A percentile compares a stretch with the other conserved stretches of the same genome.
These are phyloP conservation scores for Cynodonichthys magdalenae DNA, from an alignment of 2,797 vertebrate species.

Conservation along the genomic window DNA sequence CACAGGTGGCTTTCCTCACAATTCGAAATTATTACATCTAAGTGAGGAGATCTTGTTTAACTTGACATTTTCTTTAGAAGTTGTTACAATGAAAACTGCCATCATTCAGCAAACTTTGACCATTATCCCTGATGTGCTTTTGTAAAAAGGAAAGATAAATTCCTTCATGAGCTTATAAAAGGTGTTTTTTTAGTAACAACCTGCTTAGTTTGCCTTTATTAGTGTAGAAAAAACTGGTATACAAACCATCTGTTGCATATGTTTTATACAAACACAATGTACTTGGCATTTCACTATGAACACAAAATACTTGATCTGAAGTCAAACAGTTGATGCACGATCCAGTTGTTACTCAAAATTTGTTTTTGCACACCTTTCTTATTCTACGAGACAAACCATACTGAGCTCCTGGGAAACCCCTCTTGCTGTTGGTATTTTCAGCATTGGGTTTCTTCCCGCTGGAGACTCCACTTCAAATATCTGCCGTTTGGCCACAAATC, in stretches of 20 bases:
- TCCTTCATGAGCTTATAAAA: background rate
- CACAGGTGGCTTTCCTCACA: background rate
- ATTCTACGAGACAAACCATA: no score
- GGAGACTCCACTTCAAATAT: no score
- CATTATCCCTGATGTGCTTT: background rate
- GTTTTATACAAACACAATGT: background rate
- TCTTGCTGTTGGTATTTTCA: no score
- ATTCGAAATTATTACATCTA: slow-evolving; percentile 10
- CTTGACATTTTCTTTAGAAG: background rate
- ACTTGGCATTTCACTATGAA: background rate
- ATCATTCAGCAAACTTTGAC: background rate
- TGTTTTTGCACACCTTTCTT: background rate
- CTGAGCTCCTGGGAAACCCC: no score
- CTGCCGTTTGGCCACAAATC: no score
- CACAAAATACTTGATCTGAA: no score
- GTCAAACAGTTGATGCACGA: no score
- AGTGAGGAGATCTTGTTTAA: slow-evolving; percentile 1
- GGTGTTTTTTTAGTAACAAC: background rate
- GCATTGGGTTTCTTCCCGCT: no score
- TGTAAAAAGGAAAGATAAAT: background rate
- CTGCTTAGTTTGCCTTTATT: background rate
- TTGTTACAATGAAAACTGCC: background rate
- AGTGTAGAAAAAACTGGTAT: background rate
- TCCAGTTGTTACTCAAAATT: no score
- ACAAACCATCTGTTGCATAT: background rate